Base-by-base conservation (phyloP, 2,113 vertebrate species). In the Riparia riparia region DNA sequence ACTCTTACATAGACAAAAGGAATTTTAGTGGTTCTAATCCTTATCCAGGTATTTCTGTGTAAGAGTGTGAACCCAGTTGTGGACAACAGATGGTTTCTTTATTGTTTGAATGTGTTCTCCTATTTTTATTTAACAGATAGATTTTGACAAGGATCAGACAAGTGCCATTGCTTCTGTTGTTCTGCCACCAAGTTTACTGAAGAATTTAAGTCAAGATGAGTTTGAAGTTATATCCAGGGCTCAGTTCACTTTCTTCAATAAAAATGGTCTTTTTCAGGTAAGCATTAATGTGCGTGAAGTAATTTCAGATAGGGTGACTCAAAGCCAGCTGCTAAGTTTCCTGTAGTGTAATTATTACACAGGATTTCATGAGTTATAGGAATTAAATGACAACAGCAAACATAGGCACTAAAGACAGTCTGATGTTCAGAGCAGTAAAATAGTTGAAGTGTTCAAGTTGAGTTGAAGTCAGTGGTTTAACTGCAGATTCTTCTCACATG, bases 171-270 rank as follows among this genome's bases (percentile, higher is more conserved):
- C 99, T 61, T 98, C 98, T 76, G 98, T 99, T 51, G 97, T 96
- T 76, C 98, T 99, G 18, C 99, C 99, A 34, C 82, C 98, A 51
- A 99, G 98, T 26, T 95, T 99, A 96, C 97, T 99, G 86, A 97
- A 97, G 54, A 98, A 97, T 49, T 95, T 98, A 96, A 98, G 98
- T 83, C 93, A 97, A 86, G 98, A 97, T 21, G 98, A 99, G 8
- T 89, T 97, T 29, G 97, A 98, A 51, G 50, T 95, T 32, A 93
- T 98, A 92, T 98, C 98, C 96, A 98, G 99, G 95, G 99, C 99
- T 96, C 98, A 99, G 70, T 99, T 99, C 96, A 98, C 99, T 92
- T 99, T 99, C 98, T 99, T 99, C 97, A 99, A 98, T 95, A 99
- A 98, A 98, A 98, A 98, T 37, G 99, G 98, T 74, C 98, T 99